These are phyloP conservation scores for Hemicordylus capensis DNA, from an alignment of 2,113 vertebrate species.

Conservation along the genomic window DNA sequence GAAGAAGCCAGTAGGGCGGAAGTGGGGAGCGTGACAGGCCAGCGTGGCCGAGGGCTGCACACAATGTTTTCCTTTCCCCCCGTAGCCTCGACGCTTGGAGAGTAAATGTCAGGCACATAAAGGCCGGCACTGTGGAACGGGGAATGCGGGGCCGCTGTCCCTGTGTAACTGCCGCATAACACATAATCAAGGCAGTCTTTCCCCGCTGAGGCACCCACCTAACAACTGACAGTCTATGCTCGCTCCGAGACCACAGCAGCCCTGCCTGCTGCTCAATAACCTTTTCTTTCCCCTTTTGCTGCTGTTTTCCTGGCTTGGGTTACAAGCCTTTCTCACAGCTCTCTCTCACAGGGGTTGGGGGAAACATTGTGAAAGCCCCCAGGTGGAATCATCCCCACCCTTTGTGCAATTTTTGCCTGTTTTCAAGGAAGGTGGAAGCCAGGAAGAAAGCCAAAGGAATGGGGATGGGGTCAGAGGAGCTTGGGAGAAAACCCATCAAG, in stretches of 20 bases:
- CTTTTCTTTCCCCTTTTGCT: slow-evolving; percentile 63
- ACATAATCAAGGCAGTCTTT: slow-evolving; percentile 76
- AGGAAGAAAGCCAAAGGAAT: slow-evolving; percentile 16
- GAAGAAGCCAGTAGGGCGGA: slow-evolving; percentile 20
- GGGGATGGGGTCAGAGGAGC: not conserved
- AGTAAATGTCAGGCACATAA: slow-evolving; percentile 74
- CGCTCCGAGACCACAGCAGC: slow-evolving; percentile 65
- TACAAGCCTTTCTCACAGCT: slow-evolving; percentile 59
- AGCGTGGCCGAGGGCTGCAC: slow-evolving; percentile 26
- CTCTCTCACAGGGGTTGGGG: not conserved
- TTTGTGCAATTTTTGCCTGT: not conserved
- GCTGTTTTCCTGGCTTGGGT: slow-evolving; percentile 51
- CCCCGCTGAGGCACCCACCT: slow-evolving; percentile 57
- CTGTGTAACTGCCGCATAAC: slow-evolving; percentile 71
- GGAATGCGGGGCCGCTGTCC: slow-evolving; percentile 69
- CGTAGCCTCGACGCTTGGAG: slow-evolving; percentile 61
- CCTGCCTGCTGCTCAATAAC: slow-evolving; percentile 57
- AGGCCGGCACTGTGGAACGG: slow-evolving; percentile 69
- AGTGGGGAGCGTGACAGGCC: slow-evolving; percentile 16
- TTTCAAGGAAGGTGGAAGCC: not conserved
- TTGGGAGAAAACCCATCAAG: not conserved
- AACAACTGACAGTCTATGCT: slow-evolving; percentile 73
- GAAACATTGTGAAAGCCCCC: slow-evolving; percentile 7
- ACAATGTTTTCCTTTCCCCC: slow-evolving; percentile 71
- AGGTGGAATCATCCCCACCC: not conserved